A percentile compares a stretch with the other conserved stretches of the same genome.
Evolutionary conservation across 2,113 vertebrate species (phyloP).

Genomic region (Atherinomorus stipes): DNA sequence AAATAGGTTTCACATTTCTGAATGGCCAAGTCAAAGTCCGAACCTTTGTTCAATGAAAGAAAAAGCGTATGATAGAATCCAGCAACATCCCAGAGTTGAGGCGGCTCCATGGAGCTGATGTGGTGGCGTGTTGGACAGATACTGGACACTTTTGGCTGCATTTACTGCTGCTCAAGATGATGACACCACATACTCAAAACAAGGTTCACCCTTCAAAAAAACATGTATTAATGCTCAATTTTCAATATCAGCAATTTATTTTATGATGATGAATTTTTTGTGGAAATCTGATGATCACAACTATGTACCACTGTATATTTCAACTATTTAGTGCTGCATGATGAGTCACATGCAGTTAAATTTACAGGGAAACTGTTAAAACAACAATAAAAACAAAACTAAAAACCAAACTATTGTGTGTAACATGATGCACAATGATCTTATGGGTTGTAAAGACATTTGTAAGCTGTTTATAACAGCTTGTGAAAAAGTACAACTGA

Average conservation of each 20-base stretch:
- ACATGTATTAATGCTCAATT: too few species aligned
- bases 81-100: neutral
- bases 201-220: neutral
- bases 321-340: neutral
- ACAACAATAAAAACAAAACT: too few species aligned
- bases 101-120: neutral
- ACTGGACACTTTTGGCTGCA: neutral
- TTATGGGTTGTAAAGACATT: constrained; percentile 24
- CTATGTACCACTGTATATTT: too few species aligned
- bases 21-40: too few species aligned
- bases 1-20: too few species aligned
- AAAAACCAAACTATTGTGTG: constrained; percentile 1
- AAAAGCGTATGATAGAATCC: neutral
- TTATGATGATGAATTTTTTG: neutral
- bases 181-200: neutral
- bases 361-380: neutral
- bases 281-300: neutral
- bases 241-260: too few species aligned
- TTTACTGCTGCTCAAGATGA: neutral
- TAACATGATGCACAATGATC: constrained; percentile 5
- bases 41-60: too few species aligned
- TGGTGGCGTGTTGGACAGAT: neutral
- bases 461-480: neutral
- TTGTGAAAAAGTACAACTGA: neutral
- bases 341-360: neutral